Conservation (phyloP, 2,888 invertebrate species). For the Brachypalpus laphriformis region DNA sequence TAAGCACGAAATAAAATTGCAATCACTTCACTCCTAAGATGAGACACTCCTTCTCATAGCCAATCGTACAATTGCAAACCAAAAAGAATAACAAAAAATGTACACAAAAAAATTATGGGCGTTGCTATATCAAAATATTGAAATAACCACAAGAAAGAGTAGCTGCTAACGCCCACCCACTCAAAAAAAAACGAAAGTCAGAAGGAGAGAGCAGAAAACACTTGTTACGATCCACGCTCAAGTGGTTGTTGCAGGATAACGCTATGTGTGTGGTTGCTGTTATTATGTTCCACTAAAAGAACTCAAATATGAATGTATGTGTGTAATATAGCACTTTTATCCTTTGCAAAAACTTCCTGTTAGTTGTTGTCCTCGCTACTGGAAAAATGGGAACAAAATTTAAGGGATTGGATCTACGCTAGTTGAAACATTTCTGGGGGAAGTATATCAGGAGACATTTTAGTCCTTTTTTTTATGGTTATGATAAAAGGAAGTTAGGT, state of each 20-base stretch:
- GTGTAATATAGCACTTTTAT: conserved; percentile 6
- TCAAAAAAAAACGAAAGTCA: conserved; percentile 2
- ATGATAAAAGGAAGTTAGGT: not conserved
- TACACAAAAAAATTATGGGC: conserved; percentile 49
- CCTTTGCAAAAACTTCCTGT: conserved; percentile 13
- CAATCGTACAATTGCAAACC: conserved; percentile 40
- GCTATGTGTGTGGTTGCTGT: not conserved
- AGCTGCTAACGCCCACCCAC: conserved; percentile 16
- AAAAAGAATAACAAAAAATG: conserved; percentile 31
- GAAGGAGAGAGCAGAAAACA: not conserved
- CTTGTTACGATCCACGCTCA: conserved; percentile 44
- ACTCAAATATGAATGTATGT: too few species aligned
- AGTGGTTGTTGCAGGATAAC: conserved; percentile 3
- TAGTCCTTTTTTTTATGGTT: conserved; percentile 10
- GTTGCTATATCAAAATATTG: conserved; percentile 37
- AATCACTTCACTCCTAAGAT: conserved; percentile 6
- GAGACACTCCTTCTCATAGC: conserved; percentile 12
- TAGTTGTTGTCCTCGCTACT: conserved; percentile 41
- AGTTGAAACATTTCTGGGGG: not conserved
- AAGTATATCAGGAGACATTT: not conserved
- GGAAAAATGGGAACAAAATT: conserved; percentile 7
- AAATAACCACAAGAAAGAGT: conserved; percentile 17
- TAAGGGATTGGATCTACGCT: conserved; percentile 53
- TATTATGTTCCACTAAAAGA: conserved; percentile 46
- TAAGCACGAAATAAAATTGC: not conserved